Percentiles rank a stretch among this genome's conserved stretches.
Evolutionary conservation across 2,888 invertebrate species (phyloP).

Genomic region (Sphecodes monilicornis): DNA sequence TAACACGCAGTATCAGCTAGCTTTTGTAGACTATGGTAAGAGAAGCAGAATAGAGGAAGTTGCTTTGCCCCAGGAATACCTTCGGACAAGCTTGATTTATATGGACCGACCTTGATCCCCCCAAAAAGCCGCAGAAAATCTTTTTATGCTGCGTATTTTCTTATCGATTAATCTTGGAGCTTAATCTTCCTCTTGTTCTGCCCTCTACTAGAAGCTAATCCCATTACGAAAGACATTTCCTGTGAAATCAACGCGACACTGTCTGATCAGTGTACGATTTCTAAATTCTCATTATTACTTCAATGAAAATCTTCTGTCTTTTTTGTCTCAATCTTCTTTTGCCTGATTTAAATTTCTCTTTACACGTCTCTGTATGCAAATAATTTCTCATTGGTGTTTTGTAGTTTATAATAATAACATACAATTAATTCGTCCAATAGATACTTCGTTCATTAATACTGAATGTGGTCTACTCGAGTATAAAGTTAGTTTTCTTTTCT

Average conservation of each 20-base stretch:
- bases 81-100: conserved; percentile 37
- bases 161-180: conserved; percentile 58
- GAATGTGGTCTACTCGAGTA: no score
- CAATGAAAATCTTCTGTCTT: not conserved
- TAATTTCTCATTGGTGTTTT: no score
- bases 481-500: no score
- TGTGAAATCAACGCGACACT: conserved; percentile 28
- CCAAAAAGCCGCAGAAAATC: conserved; percentile 49
- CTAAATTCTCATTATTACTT: not conserved
- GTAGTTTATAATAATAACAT: no score
- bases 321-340: no score
- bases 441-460: no score
- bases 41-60: conserved; percentile 22
- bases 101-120: conserved; percentile 17
- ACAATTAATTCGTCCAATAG: no score
- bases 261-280: not conserved
- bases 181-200: conserved; percentile 56
- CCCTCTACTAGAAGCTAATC: conserved; percentile 46
- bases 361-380: no score
- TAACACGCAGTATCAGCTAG: not conserved
- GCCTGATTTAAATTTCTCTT: no score
- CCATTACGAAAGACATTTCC: conserved; percentile 53
- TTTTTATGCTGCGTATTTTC: conserved; percentile 61
- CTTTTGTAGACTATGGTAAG: conserved; percentile 5
- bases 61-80: conserved; percentile 32